phyloP scores from a whole-genome alignment of 2,113 vertebrate species.

The Meriones unguiculatus region DNA sequence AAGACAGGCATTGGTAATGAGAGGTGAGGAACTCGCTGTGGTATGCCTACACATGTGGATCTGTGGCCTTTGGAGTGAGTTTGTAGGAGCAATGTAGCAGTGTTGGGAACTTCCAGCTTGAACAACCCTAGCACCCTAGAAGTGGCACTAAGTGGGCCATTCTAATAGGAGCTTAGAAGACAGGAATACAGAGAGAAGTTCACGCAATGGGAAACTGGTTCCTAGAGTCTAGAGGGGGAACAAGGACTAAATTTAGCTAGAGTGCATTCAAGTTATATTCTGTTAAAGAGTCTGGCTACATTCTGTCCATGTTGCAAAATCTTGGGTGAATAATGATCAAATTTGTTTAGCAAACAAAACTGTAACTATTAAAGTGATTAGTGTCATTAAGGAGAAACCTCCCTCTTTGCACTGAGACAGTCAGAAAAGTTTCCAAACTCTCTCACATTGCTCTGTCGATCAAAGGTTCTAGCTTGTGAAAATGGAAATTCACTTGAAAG shows the following conservation, averaged over 20 bases:
- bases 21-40: too few relatives aligned
- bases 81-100: neutral
- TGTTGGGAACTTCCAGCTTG: rapidly evolving
- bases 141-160: neutral
- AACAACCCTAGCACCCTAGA: neutral
- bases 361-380: neutral
- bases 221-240: neutral
- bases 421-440: neutral
- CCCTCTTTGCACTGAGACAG: neutral
- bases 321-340: neutral
- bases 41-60: neutral
- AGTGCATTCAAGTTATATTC: neutral
- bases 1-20: neutral
- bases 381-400: neutral
- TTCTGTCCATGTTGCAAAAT: neutral
- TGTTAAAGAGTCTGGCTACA: neutral
- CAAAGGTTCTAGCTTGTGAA: neutral
- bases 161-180: neutral
- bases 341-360: neutral
- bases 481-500: neutral
- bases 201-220: too few relatives aligned
- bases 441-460: neutral
- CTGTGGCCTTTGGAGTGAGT: neutral
- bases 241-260: neutral
- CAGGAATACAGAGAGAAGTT: neutral